Evolutionary conservation across 2,797 vertebrate species (phyloP).

Genomic region (Halcyon leucocephala): DNA sequence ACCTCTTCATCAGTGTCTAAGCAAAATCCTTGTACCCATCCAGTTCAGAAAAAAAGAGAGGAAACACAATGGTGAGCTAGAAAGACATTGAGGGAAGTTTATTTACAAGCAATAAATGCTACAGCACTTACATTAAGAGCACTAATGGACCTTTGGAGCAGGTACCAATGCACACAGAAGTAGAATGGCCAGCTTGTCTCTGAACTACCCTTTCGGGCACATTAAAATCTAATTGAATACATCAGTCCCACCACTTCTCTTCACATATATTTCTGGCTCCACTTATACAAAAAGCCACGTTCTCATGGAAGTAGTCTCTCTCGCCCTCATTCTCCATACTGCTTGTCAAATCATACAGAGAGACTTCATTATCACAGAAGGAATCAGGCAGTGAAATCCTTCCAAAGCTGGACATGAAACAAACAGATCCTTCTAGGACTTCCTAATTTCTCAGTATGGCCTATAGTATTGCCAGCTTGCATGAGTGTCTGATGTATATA

Average conservation of each 20-base stretch:
- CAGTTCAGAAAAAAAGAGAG: neutral
- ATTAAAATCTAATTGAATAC: neutral
- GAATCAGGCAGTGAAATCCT: neutral
- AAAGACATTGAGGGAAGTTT: neutral
- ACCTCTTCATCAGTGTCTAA: neutral
- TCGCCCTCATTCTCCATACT: neutral
- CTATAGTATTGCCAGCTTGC: neutral
- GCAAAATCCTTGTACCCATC: neutral
- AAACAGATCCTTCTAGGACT: neutral
- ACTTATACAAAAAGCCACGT: neutral
- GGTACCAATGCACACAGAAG: neutral
- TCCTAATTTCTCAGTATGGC: neutral
- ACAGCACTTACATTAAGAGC: neutral
- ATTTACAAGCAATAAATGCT: neutral
- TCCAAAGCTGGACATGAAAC: neutral
- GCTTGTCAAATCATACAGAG: neutral
- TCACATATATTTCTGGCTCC: neutral
- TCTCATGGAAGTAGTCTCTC: neutral
- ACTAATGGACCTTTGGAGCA: neutral
- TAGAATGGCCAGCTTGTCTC: neutral
- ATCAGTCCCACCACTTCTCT: neutral
- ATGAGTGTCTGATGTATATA: accelerated
- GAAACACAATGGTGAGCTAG: neutral
- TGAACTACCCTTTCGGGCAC: neutral
- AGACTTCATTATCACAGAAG: neutral